Percentiles rank a stretch among this genome's conserved stretches.
Evolutionary conservation across 2,113 vertebrate genomes (phyloP).

Genomic region (Acrocephalus arundinaceus): DNA sequence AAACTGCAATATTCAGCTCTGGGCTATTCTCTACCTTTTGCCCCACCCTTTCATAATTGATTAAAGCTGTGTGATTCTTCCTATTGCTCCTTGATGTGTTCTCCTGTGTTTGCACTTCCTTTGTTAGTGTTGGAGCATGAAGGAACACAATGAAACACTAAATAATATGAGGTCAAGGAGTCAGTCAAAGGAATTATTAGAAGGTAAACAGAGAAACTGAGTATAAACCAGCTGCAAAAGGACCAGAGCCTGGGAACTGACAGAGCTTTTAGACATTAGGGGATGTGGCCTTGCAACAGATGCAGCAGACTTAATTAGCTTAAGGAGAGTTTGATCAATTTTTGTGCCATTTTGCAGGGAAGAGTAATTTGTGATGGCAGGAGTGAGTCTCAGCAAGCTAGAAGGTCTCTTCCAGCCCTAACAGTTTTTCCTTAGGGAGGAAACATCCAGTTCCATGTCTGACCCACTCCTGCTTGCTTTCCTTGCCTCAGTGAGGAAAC

Average conservation of each 20-base stretch:
- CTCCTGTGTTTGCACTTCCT: neutral
- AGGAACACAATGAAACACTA: neutral
- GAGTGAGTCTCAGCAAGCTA: neutral
- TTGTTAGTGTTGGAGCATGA: neutral
- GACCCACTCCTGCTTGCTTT: neutral
- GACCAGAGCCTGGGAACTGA: neutral
- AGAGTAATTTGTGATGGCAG: neutral
- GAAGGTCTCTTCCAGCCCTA: neutral
- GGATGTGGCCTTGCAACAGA: neutral
- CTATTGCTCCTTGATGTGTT: neutral
- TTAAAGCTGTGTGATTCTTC: neutral
- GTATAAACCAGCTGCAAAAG: neutral
- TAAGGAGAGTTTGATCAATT: neutral
- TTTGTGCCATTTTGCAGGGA: neutral
- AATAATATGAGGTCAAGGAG: neutral
- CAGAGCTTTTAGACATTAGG: neutral
- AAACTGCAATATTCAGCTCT: neutral
- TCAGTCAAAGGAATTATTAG: neutral
- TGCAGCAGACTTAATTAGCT: neutral
- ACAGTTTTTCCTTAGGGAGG: neutral
- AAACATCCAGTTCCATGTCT: neutral
- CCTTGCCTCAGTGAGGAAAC: neutral
- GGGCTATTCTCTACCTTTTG: neutral
- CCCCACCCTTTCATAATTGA: neutral
- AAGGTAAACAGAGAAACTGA: neutral